Base-by-base conservation (phyloP, 2,888 invertebrate genomes). In the Cremastobaeus sp. region DNA sequence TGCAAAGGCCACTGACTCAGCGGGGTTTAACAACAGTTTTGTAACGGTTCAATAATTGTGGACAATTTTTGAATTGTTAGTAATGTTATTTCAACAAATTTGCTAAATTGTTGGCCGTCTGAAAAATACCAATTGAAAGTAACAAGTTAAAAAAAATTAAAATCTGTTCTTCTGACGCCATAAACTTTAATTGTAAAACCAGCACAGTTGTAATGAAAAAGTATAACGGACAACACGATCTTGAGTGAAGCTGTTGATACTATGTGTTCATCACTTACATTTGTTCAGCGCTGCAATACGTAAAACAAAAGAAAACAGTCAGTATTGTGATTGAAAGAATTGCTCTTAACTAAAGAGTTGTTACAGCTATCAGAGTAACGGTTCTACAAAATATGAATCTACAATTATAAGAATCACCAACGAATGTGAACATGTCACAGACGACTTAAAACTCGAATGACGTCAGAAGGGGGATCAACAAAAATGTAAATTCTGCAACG, bases 261-360 rank as follows among this genome's bases (percentile, higher is more conserved):
- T 15, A 34, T 52, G 41, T 15, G 5, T 45, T 54, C 15, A n/a
- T 37, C 77, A 79, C 81, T 81, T 79, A 81, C 81, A 77, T 79
- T 76, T 65, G 74, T 64, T 81, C 81, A 62, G 76, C 69, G 77
- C 81, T 81, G 79, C 76, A 60, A 75, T 72, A 70, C 60, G 47
- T 73, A 70, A 75, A 65, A 76, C 39, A 72, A 75, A 59, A 39
- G 66, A 45, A 74, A 69, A 65, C 11, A 69, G 74, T 76, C 72
- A 77, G 66, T 74, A 70, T 74, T 37, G 5, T 54, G 34, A 6
- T 52, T 50, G 32, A 20, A 15, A 59, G 45, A 34, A 35, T 5
- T n/a, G n/a, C n/a, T n/a, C n/a, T n/a, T n/a, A n/a, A n/a, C n/a
- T n/a, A n/a, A n/a, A n/a, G n/a, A n/a, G n/a, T n/a, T n/a, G n/a